Evolutionary conservation across 1,140 invertebrate genomes (phyloP), one percentile per base, ranked within the genome.

Genomic region (Eriocheir sinensis): DNA sequence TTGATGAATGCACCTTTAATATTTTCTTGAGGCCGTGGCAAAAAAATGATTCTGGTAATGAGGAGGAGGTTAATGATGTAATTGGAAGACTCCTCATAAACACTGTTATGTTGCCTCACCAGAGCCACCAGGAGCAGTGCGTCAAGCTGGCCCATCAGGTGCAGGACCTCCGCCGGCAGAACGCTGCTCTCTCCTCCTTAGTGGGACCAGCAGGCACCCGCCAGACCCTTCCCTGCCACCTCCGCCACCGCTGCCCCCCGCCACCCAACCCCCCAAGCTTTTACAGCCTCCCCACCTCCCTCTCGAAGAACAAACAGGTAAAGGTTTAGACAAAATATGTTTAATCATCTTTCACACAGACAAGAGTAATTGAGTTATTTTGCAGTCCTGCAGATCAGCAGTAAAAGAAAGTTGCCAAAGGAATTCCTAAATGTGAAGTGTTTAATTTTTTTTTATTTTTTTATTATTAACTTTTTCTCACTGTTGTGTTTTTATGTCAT

Each of bases 61-160:
- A n/a, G n/a, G n/a, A n/a, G n/a, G 48, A 17, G 9, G 21, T 53
- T 53, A 12, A 53, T 53, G 48, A 53, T 3, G 48, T 53, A 9
- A n/a, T 53, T 53, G 12, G 12, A 9, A 53, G 9, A 53, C 48
- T 53, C 48, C 21, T 9, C 48, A 53, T 9, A 53, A 53, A 21
- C 48, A 53, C 12, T 53, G n/a, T n/a, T n/a, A n/a, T n/a, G 21
- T 72, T 72, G 4, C n/a, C 21, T 72, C 21, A n/a, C 9, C 91
- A 95, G 94, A 92, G 72, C 30, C 94, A 95, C 38, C 91, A 95
- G 53, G 91, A 95, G 91, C 91, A 95, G 72, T 95, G 94, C 41
- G 89, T 92, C 34, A 95, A 95, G 36, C 40, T 95, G 48, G 91
- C 91, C 34, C 85, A 95, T 40, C 91, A 95, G 72, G 91, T 95